Evolutionary conservation across 1,140 invertebrate species (phyloP).

Genomic region (Proctacanthus coquilletti): DNA sequence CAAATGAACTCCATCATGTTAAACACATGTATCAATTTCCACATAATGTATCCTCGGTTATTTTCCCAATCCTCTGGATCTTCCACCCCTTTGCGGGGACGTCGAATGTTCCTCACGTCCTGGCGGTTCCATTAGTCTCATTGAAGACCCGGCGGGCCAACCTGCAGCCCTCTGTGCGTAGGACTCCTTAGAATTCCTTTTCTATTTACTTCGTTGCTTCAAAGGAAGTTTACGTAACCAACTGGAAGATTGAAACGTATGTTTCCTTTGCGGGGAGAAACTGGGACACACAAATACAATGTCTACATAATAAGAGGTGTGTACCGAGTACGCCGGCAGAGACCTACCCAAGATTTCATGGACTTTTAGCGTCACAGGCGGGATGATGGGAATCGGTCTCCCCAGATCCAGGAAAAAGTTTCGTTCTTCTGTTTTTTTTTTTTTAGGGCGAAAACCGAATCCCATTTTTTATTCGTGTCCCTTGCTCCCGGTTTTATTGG

Average conservation of each 20-base stretch:
- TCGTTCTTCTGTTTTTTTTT: too few species aligned
- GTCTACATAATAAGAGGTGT: too few species aligned
- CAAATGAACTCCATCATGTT: not conserved
- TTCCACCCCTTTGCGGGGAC: not conserved
- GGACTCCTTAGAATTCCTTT: not conserved
- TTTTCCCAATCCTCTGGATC: not conserved
- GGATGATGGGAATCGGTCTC: not conserved
- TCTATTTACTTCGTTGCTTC: not conserved
- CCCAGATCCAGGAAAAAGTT: not conserved
- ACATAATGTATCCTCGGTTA: not conserved
- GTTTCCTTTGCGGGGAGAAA: not conserved
- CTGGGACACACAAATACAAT: too few species aligned
- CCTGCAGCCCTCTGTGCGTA: not conserved
- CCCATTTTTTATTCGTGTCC: not conserved
- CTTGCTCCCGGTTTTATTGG: not conserved
- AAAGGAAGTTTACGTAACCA: not conserved
- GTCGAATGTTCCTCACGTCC: too few species aligned
- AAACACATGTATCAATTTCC: slow-evolving; percentile 1
- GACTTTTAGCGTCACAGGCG: too few species aligned
- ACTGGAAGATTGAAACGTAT: slow-evolving; percentile 1
- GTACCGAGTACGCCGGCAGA: too few species aligned
- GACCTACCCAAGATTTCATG: too few species aligned
- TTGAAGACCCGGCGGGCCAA: not conserved
- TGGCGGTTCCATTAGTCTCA: too few species aligned
- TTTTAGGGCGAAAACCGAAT: not conserved